Conservation (phyloP, 2,113 vertebrate genomes). For the Tetrax tetrax region DNA sequence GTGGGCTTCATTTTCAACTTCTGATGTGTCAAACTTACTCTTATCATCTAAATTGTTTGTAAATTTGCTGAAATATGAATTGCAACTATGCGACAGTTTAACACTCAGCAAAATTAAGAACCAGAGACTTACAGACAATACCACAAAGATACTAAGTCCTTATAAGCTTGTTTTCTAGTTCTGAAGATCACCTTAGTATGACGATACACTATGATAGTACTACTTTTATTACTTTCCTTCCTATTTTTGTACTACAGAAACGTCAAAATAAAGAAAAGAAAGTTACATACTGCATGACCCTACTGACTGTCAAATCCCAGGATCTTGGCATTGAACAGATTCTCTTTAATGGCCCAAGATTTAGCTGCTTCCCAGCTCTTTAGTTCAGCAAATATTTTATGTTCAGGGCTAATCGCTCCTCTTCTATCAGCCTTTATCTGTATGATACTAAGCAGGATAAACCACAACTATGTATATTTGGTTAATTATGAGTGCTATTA, state of each 20-base stretch:
- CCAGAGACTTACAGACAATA: not conserved
- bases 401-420: not conserved
- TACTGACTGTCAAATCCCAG: slow-evolving; percentile 34
- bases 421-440: slow-evolving; percentile 34
- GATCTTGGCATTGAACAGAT: slow-evolving; percentile 55
- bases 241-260: not conserved
- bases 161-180: not conserved
- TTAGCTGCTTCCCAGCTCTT: not conserved
- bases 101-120: not conserved
- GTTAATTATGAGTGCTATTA: slow-evolving; percentile 15
- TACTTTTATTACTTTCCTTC: not conserved
- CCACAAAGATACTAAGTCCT: not conserved
- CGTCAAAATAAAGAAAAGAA: slow-evolving; percentile 19
- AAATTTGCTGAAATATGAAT: not conserved
- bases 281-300: not conserved
- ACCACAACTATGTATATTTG: not conserved
- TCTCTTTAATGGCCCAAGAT: slow-evolving; percentile 5
- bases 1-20: not conserved
- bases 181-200: not conserved
- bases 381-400: slow-evolving; percentile 14
- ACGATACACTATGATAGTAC: not conserved
- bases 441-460: slow-evolving; percentile 51
- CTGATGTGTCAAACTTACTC: not conserved
- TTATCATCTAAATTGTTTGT: not conserved
- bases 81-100: not conserved